Conservation (phyloP, 1,140 invertebrate species). For the Hyphantria cunea region DNA sequence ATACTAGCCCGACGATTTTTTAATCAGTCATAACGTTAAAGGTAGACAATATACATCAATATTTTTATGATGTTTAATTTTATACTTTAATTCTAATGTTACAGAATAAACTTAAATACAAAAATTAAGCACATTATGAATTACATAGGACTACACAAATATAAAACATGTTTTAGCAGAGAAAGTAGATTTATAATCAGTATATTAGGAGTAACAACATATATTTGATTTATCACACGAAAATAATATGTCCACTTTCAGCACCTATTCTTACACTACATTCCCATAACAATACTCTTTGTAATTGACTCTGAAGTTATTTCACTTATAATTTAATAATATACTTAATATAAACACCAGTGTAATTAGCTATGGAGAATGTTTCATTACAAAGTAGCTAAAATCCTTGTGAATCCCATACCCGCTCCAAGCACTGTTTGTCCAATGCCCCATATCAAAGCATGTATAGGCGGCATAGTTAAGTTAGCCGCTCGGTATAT, state of each 20-base stretch:
- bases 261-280: conserved; percentile 44
- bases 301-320: conserved; percentile 67
- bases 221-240: too few relatives aligned
- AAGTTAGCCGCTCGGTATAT: conserved; percentile 94
- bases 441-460: conserved; percentile 95
- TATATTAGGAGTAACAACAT: conserved; percentile 23
- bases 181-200: conserved; percentile 27
- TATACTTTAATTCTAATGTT: neutral
- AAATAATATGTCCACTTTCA: conserved; percentile 21
- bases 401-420: conserved; percentile 95
- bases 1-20: conserved; percentile 16
- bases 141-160: conserved; percentile 14
- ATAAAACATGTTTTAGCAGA: conserved; percentile 27
- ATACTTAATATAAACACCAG: conserved; percentile 34
- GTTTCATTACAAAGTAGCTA: conserved; percentile 91
- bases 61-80: too few relatives aligned
- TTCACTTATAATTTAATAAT: conserved; percentile 35
- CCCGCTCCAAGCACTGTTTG: conserved; percentile 94
- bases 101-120: conserved; percentile 10
- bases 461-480: conserved; percentile 94
- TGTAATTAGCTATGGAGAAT: conserved; percentile 37
- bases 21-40: conserved; percentile 31
- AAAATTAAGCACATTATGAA: conserved; percentile 26
- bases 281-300: conserved; percentile 49
- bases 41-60: conserved; percentile 1